Evolutionary conservation across 2,797 vertebrate species (phyloP).

Genomic region (Bufotes viridis): DNA sequence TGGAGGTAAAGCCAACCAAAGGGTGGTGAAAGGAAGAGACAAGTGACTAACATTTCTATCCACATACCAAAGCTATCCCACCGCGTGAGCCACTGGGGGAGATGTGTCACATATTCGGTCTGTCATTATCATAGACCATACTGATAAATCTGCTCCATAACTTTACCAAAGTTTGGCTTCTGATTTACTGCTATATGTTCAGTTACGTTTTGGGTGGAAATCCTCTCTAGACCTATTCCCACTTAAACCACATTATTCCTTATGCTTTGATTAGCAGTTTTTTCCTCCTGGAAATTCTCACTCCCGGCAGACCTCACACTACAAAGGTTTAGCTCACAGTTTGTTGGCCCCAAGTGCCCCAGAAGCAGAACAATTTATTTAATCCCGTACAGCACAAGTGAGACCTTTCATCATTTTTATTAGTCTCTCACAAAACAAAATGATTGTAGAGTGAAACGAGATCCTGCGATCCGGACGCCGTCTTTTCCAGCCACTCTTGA

Average conservation of each 20-base stretch:
- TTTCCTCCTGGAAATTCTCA: background rate
- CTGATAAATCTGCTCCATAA: too few species aligned
- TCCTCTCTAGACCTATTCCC: background rate
- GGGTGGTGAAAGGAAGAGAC: too few species aligned
- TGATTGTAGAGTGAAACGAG: constrained; percentile 51
- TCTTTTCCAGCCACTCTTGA: constrained; percentile 39
- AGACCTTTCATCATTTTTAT: constrained; percentile 59
- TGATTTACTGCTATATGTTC: background rate
- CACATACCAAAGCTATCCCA: too few species aligned
- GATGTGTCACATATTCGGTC: too few species aligned
- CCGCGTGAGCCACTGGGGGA: too few species aligned
- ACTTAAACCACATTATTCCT: background rate
- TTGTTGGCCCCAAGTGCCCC: constrained; percentile 39
- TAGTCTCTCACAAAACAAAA: constrained; percentile 56
- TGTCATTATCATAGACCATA: too few species aligned
- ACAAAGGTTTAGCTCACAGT: constrained; percentile 16
- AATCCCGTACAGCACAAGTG: constrained; percentile 49
- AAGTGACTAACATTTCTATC: too few species aligned
- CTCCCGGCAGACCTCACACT: constrained; percentile 16
- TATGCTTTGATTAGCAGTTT: background rate
- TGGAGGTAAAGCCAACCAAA: too few species aligned
- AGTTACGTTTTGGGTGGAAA: background rate
- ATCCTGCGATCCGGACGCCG: constrained; percentile 32
- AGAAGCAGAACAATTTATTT: constrained; percentile 57
- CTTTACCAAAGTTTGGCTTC: background rate